These are phyloP conservation scores for Oikopleura dioica DNA, from an alignment of 23 tunicate genomes.

Conservation along the genomic window DNA sequence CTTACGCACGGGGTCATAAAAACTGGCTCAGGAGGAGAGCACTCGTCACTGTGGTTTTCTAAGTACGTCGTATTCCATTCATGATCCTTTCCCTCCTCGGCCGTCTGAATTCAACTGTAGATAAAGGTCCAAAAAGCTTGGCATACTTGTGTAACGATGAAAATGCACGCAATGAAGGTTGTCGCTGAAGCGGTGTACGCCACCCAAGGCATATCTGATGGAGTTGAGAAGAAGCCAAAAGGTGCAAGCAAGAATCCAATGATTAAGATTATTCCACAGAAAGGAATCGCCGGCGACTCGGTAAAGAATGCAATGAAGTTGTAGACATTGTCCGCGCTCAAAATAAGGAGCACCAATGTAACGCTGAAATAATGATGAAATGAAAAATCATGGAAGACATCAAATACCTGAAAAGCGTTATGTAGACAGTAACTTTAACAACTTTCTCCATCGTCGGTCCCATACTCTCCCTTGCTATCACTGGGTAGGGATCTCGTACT, in stretches of 20 bases:
- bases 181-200: conserved; percentile 71
- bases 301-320: too few species aligned
- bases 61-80: too few species aligned
- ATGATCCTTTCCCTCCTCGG: background rate
- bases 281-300: too few species aligned
- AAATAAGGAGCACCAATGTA: conserved; percentile 29
- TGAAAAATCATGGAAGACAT: conserved; percentile 60
- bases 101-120: background rate
- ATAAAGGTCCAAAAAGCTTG: too few species aligned
- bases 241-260: conserved; percentile 73
- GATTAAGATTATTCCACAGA: conserved; percentile 69
- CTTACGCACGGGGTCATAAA: background rate
- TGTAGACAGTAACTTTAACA: conserved; percentile 70
- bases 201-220: conserved; percentile 89
- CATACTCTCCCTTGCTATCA: conserved; percentile 46
- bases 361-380: conserved; percentile 47
- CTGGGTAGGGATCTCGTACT: conserved; percentile 72
- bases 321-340: conserved; percentile 26
- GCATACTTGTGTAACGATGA: conserved; percentile 49
- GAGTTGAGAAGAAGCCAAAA: conserved; percentile 86
- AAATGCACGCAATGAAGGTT: conserved; percentile 72
- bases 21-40: background rate
- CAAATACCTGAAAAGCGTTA: conserved; percentile 76
- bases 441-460: conserved; percentile 42
- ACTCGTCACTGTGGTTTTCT: background rate